These are phyloP conservation scores for Plebejus melissa DNA, from an alignment of 2,888 invertebrate genomes.

Conservation along the genomic window DNA sequence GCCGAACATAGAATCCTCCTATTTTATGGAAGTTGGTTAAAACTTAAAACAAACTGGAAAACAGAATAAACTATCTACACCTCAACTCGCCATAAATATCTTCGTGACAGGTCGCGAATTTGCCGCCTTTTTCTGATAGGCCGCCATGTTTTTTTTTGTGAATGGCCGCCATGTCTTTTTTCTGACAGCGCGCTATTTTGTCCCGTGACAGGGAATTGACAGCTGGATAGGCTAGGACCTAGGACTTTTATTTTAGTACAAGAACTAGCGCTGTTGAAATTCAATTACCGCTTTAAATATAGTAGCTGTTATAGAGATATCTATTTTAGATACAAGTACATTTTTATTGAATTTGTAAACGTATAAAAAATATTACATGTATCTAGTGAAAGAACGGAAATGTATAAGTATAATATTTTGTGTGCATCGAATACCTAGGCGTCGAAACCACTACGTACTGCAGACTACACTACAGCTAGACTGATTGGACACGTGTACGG, in stretches of 20 bases:
- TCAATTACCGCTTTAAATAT: background rate
- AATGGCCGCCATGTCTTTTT: background rate
- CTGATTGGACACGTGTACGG: too few relatives aligned
- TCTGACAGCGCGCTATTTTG: slow-evolving; percentile 5
- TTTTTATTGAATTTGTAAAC: too few relatives aligned
- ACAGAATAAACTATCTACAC: background rate
- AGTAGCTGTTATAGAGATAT: background rate
- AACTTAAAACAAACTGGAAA: background rate
- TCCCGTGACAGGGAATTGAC: background rate
- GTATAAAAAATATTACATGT: too few relatives aligned
- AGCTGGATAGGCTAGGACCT: background rate
- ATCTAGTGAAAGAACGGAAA: too few relatives aligned
- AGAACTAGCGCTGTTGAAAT: background rate
- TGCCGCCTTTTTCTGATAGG: background rate
- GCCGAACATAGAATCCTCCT: too few relatives aligned
- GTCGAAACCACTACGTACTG: too few relatives aligned
- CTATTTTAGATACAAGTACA: background rate
- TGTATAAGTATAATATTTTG: too few relatives aligned
- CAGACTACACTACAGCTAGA: too few relatives aligned
- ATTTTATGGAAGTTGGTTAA: background rate
- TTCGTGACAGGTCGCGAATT: background rate
- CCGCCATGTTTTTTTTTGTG: slow-evolving; percentile 1
- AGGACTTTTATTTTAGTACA: background rate
- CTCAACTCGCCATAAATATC: background rate
- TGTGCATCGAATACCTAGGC: too few relatives aligned